Conservation (phyloP, 2,797 vertebrate genomes). For the Micrastur ruficollis region DNA sequence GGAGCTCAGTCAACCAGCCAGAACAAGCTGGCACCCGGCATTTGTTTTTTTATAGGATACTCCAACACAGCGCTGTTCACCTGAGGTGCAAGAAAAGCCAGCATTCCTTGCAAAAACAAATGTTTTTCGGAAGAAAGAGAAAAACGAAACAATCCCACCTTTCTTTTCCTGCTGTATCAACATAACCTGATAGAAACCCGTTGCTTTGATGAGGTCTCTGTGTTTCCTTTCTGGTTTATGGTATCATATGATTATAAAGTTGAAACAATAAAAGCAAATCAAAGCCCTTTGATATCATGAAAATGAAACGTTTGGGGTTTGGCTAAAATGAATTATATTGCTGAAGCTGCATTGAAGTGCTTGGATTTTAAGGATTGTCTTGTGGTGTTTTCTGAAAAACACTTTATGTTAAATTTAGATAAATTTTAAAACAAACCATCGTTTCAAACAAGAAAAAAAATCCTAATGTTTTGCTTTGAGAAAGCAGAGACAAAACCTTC, state of each 20-base stretch:
- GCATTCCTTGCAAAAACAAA: not conserved
- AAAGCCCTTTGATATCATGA: conserved; percentile 28
- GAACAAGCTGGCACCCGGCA: not conserved
- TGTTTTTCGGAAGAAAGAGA: not conserved
- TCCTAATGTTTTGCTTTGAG: not conserved
- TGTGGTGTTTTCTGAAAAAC: not conserved
- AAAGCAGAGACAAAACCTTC: not conserved
- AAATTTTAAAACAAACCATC: not conserved
- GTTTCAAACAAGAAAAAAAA: not conserved
- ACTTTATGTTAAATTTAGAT: not conserved
- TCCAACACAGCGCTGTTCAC: not conserved
- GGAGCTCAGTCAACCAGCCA: not conserved
- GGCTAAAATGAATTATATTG: not conserved
- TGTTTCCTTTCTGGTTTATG: not conserved
- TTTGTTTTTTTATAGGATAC: not conserved
- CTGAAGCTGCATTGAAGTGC: not conserved
- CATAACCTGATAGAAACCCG: not conserved
- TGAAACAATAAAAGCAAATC: conserved; percentile 49
- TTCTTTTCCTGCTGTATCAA: conserved; percentile 1
- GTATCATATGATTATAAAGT: not conserved
- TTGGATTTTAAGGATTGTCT: not conserved
- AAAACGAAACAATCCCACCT: not conserved
- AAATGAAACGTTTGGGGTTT: conserved; percentile 2
- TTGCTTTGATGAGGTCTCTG: not conserved
- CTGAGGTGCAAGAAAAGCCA: not conserved